These are phyloP conservation scores for Ennomos fuscantarius DNA, from an alignment of 2,888 invertebrate genomes.

Conservation along the genomic window DNA sequence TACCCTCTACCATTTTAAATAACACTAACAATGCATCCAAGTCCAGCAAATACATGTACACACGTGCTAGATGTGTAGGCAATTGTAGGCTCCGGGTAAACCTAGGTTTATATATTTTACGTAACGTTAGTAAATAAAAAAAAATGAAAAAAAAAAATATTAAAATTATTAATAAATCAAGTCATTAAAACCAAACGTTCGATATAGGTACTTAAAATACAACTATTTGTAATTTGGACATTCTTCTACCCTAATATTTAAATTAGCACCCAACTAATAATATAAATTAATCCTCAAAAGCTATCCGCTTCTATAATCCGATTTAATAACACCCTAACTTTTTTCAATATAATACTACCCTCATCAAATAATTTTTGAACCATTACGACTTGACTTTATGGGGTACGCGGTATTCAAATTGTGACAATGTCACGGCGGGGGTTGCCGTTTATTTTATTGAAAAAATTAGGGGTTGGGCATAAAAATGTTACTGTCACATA, in stretches of 20 bases:
- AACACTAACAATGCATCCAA: no score
- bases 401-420: slow-evolving; percentile 36
- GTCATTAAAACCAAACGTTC: no score
- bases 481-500: slow-evolving; percentile 32
- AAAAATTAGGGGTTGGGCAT: slow-evolving; percentile 37
- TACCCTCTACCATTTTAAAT: no score
- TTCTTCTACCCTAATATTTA: slow-evolving; percentile 17
- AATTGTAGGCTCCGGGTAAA: no score
- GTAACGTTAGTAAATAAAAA: no score
- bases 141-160: no score
- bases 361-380: slow-evolving; percentile 40
- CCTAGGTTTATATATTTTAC: no score
- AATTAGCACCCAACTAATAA: slow-evolving; percentile 24
- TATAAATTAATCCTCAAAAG: slow-evolving; percentile 36
- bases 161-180: no score
- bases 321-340: slow-evolving; percentile 36
- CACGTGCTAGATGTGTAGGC: no score
- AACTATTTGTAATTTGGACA: no score
- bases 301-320: slow-evolving; percentile 32
- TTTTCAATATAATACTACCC: slow-evolving; percentile 38
- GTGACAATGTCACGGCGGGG: slow-evolving; percentile 45
- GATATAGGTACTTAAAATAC: no score
- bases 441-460: slow-evolving; percentile 38
- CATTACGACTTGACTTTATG: slow-evolving; percentile 46
- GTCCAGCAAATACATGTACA: no score